Percentiles rank a stretch among this genome's conserved stretches.
Conservation (phyloP, 2,797 vertebrate genomes). For the Enteromius mattozi region DNA sequence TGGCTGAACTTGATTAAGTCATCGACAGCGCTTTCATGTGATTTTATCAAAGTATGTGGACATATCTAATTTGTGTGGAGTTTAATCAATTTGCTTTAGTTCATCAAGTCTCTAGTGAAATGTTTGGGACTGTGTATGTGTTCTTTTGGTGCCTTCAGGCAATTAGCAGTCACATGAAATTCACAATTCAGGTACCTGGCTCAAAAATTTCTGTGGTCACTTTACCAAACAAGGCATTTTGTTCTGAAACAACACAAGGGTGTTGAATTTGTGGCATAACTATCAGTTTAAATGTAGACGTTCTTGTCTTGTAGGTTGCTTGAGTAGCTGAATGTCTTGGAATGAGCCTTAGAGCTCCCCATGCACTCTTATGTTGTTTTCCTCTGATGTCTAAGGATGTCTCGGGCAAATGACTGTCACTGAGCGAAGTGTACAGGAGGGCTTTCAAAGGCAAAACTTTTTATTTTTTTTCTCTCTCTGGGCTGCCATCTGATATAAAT, state of each 20-base stretch:
- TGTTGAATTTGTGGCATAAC: not conserved
- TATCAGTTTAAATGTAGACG: not conserved
- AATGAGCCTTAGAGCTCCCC: not conserved
- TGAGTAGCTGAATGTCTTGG: conserved; percentile 3
- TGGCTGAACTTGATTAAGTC: too few relatives aligned
- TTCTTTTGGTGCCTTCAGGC: not conserved
- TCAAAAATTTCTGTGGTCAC: not conserved
- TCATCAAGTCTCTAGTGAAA: too few relatives aligned
- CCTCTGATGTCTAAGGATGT: conserved; percentile 30
- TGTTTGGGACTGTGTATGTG: not conserved
- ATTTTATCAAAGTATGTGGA: too few relatives aligned
- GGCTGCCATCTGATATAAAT: conserved; percentile 58
- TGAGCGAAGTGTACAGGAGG: conserved; percentile 28
- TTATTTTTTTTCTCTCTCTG: conserved; percentile 25
- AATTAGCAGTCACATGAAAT: not conserved
- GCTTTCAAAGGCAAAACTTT: conserved; percentile 40
- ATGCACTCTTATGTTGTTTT: conserved; percentile 14
- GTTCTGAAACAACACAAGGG: not conserved
- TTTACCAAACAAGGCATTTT: not conserved
- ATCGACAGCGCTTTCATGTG: too few relatives aligned
- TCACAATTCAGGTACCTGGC: not conserved
- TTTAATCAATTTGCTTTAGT: too few relatives aligned
- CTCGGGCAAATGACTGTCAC: conserved; percentile 44
- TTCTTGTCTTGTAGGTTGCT: not conserved
- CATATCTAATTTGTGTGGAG: too few relatives aligned